A percentile compares a stretch with the other conserved stretches of the same genome.
These are phyloP conservation scores for Cheilosia vulpina DNA, from an alignment of 2,888 invertebrate species.

Conservation along the genomic window DNA sequence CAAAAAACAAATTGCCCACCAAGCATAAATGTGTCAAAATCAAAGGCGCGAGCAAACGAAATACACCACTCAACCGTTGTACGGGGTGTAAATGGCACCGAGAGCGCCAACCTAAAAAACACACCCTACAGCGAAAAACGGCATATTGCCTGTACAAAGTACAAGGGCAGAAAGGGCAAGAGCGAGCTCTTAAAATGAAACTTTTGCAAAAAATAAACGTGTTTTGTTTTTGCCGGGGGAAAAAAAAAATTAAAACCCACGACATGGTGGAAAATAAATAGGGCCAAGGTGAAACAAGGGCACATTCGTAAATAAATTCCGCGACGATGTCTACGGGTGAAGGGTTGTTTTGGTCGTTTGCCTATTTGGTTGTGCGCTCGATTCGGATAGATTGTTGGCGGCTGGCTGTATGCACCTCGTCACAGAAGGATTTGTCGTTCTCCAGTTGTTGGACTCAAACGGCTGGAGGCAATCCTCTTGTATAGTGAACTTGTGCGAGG, in stretches of 20 bases:
- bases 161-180: conserved; percentile 19
- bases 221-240: conserved; percentile 5
- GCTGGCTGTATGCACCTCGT: conserved; percentile 7
- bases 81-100: conserved; percentile 37
- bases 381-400: conserved; percentile 19
- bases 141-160: conserved; percentile 16
- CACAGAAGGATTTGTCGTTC: conserved; percentile 37
- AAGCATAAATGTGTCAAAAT: conserved; percentile 44
- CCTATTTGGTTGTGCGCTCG: neutral
- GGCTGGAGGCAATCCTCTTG: neutral
- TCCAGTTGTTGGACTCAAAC: conserved; percentile 5
- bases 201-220: conserved; percentile 24
- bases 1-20: conserved; percentile 31
- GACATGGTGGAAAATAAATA: conserved; percentile 23
- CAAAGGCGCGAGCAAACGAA: conserved; percentile 44
- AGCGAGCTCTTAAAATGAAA: conserved; percentile 29
- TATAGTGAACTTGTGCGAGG: conserved; percentile 39
- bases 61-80: conserved; percentile 52
- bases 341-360: conserved; percentile 28
- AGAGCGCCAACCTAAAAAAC: conserved; percentile 18
- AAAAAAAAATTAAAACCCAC: neutral
- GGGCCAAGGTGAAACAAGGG: conserved; percentile 72
- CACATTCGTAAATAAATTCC: conserved; percentile 62
- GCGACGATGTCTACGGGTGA: conserved; percentile 66
- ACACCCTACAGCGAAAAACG: conserved; percentile 3